Evolutionary conservation across 2,888 invertebrate species (phyloP).

Genomic region (Leucophora obtusa): DNA sequence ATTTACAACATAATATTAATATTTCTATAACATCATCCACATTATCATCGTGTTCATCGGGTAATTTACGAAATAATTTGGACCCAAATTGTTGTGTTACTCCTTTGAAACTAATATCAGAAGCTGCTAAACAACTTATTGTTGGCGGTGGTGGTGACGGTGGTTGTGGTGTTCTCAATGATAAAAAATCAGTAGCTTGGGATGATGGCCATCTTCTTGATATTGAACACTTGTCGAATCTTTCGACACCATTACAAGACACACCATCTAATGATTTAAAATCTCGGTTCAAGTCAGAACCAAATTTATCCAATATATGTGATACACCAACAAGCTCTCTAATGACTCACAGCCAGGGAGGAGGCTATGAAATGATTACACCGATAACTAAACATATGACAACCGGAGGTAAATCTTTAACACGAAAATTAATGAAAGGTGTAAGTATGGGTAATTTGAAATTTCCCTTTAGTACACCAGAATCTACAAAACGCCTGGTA

Average conservation of each 20-base stretch:
- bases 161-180: not conserved
- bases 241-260: conserved; percentile 69
- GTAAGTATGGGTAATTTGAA: conserved; percentile 78
- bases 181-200: conserved; percentile 72
- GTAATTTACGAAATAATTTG: conserved; percentile 34
- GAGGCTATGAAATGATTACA: conserved; percentile 37
- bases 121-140: conserved; percentile 68
- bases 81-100: conserved; percentile 70
- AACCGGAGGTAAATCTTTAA: conserved; percentile 48
- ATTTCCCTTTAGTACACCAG: conserved; percentile 74
- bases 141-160: conserved; percentile 28
- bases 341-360: not conserved
- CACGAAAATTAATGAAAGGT: conserved; percentile 76
- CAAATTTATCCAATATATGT: conserved; percentile 70
- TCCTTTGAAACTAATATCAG: conserved; percentile 70
- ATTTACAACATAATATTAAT: conserved; percentile 61
- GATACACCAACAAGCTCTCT: conserved; percentile 66
- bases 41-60: conserved; percentile 20
- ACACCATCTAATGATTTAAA: conserved; percentile 68
- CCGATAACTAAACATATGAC: conserved; percentile 49
- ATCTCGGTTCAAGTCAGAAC: conserved; percentile 77
- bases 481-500: conserved; percentile 71
- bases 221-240: conserved; percentile 69
- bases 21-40: conserved; percentile 40
- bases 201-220: conserved; percentile 69